Conservation (phyloP, 2,113 vertebrate species). For the Spheniscus mendiculus region DNA sequence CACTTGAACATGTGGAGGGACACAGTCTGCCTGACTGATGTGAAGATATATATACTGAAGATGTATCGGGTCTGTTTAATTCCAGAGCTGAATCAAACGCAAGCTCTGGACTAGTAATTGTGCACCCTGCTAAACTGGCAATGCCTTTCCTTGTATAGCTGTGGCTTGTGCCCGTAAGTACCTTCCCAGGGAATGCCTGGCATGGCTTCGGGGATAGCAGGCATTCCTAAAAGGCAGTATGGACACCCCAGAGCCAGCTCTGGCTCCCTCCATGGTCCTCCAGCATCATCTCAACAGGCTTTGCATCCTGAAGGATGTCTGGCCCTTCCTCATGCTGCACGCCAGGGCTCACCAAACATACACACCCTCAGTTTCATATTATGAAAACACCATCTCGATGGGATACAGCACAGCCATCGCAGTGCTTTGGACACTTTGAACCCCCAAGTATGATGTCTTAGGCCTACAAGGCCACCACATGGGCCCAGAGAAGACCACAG, state of each 20-base stretch:
- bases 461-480: neutral
- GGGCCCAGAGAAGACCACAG: neutral
- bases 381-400: neutral
- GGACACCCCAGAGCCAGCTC: neutral
- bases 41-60: neutral
- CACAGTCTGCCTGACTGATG: neutral
- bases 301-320: neutral
- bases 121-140: neutral
- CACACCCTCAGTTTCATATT: neutral
- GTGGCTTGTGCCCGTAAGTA: neutral
- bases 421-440: neutral
- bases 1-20: neutral
- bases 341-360: neutral
- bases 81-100: neutral
- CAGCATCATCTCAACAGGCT: neutral
- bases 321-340: neutral
- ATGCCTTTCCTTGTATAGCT: neutral
- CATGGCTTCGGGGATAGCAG: neutral
- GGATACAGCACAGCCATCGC: neutral
- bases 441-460: neutral
- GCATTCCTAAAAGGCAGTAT: neutral
- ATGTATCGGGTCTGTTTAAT: neutral
- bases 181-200: neutral
- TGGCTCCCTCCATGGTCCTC: neutral
- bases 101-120: neutral